Percentiles rank a stretch among this genome's conserved stretches.
phyloP scores from a whole-genome alignment of 64 coral and sea anemone genomes.

The Actinia equina region DNA sequence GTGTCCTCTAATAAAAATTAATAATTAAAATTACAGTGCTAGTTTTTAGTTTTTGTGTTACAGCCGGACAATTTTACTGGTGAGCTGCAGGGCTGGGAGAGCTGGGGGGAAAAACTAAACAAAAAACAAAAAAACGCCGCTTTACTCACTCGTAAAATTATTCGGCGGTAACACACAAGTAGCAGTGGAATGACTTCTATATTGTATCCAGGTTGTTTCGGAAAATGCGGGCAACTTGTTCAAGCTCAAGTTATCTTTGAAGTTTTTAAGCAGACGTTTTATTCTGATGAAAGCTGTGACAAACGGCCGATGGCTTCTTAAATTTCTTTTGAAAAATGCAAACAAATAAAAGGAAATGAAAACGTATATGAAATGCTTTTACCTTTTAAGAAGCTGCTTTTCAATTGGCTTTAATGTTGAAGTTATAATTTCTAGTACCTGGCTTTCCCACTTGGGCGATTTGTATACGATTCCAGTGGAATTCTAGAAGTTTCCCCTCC shows the following conservation, averaged over 20 bases:
- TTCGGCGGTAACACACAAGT: too few species aligned
- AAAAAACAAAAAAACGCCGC: too few species aligned
- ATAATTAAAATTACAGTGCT: neutral
- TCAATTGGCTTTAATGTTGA: constrained; percentile 33
- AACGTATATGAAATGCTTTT: neutral
- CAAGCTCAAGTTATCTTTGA: too few species aligned
- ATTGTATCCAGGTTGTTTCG: too few species aligned
- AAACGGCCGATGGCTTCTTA: neutral
- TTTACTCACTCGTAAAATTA: too few species aligned
- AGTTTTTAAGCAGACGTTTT: too few species aligned
- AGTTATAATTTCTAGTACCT: neutral
- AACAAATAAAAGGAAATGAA: neutral
- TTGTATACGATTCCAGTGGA: neutral
- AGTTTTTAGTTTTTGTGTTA: neutral
- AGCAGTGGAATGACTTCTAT: too few species aligned
- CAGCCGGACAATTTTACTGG: neutral
- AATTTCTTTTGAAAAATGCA: neutral
- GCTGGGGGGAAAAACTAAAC: neutral
- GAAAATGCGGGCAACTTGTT: too few species aligned
- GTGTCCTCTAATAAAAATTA: too few species aligned
- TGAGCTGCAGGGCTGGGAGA: neutral
- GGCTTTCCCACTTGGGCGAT: constrained; percentile 33
- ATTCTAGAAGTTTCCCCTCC: constrained; percentile 38
- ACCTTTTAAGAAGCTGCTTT: constrained; percentile 36
- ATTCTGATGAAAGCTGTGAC: too few species aligned